Evolutionary conservation across 2,888 invertebrate genomes (phyloP).

Genomic region (Tipula unca): DNA sequence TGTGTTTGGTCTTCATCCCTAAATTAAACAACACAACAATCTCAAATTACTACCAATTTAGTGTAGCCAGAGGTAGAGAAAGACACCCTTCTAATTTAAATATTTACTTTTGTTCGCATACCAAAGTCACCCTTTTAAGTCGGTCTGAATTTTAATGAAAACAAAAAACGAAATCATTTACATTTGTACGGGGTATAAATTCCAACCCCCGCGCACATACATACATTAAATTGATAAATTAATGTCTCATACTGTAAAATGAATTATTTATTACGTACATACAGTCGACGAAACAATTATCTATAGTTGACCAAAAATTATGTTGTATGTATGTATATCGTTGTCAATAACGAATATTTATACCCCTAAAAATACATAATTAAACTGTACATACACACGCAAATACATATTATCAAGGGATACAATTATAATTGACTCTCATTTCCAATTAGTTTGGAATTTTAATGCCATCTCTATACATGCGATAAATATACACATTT

Average conservation of each 20-base stretch:
- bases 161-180: background rate
- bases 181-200: background rate
- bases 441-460: background rate
- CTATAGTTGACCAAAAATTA: background rate
- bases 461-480: background rate
- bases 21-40: background rate
- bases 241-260: background rate
- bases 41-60: background rate
- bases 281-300: background rate
- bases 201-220: background rate
- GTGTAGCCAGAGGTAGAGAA: background rate
- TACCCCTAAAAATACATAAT: background rate
- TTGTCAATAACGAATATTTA: no score
- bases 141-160: background rate
- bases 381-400: background rate
- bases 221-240: background rate
- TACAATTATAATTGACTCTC: background rate
- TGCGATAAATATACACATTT: background rate
- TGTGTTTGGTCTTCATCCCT: background rate
- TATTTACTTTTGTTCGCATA: background rate
- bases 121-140: background rate
- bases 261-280: background rate
- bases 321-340: background rate
- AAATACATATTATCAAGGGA: background rate
- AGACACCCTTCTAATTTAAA: background rate